phyloP scores from a whole-genome alignment of 2,888 invertebrate genomes.

The Aspidapion aeneum region DNA sequence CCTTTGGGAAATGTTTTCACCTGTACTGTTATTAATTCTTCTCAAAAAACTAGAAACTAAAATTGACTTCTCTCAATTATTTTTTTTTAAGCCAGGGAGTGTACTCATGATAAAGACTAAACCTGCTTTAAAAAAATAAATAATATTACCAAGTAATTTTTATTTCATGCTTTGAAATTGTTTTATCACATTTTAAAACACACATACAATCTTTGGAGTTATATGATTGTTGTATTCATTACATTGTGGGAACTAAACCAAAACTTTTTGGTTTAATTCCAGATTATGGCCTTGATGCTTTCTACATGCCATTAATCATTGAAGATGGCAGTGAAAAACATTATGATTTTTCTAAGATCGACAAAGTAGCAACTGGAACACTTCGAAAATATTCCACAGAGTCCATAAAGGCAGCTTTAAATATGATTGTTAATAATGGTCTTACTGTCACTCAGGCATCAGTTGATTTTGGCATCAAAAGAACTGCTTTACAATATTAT shows the following conservation, averaged over 20 bases:
- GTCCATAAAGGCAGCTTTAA: conserved; percentile 49
- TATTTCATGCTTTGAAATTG: too few species aligned
- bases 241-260: conserved; percentile 27
- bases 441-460: conserved; percentile 52
- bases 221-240: too few species aligned
- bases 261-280: conserved; percentile 25
- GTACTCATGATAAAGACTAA: too few species aligned
- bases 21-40: too few species aligned
- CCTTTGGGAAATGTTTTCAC: too few species aligned
- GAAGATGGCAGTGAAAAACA: not conserved
- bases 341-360: not conserved
- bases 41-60: too few species aligned
- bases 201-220: too few species aligned
- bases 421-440: conserved; percentile 52
- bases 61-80: too few species aligned
- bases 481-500: conserved; percentile 54
- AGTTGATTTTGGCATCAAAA: conserved; percentile 52
- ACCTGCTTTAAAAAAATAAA: too few species aligned
- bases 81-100: too few species aligned
- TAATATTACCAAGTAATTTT: too few species aligned
- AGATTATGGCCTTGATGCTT: conserved; percentile 18
- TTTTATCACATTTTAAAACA: too few species aligned
- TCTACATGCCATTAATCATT: not conserved
- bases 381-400: conserved; percentile 49
- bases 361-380: conserved; percentile 18